Evolutionary conservation across 2,797 vertebrate species (phyloP).

Genomic region (Gorsachius magnificus): DNA sequence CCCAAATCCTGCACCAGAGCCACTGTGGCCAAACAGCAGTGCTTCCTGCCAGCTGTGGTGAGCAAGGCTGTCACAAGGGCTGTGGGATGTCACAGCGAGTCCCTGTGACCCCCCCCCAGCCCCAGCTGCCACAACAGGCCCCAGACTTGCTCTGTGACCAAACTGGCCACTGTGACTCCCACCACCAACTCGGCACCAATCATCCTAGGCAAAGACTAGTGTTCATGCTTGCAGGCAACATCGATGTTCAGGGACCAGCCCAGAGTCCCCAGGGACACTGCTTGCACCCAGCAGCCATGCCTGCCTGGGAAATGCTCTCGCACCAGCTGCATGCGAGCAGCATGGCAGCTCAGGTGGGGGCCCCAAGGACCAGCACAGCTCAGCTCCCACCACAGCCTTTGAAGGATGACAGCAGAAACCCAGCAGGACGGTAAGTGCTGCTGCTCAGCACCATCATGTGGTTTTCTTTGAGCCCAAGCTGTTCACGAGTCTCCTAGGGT

Average conservation of each 20-base stretch:
- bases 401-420: neutral
- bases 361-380: neutral
- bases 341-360: neutral
- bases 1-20: neutral
- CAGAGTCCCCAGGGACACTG: fast-evolving
- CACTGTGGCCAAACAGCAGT: fast-evolving
- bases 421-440: neutral
- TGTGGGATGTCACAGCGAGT: neutral
- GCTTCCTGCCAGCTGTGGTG: fast-evolving
- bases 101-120: too few relatives aligned
- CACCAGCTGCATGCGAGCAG: fast-evolving
- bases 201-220: neutral
- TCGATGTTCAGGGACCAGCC: fast-evolving
- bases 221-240: too few relatives aligned
- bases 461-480: neutral
- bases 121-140: neutral
- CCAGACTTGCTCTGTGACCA: fast-evolving
- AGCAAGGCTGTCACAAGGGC: fast-evolving
- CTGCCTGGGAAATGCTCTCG: fast-evolving
- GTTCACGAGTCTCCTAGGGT: neutral
- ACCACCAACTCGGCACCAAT: neutral
- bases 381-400: neutral
- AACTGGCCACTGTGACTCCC: neutral
- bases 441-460: neutral
- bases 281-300: fast-evolving